Conservation (phyloP, 2,888 invertebrate species). For the Ethmia dodecea region DNA sequence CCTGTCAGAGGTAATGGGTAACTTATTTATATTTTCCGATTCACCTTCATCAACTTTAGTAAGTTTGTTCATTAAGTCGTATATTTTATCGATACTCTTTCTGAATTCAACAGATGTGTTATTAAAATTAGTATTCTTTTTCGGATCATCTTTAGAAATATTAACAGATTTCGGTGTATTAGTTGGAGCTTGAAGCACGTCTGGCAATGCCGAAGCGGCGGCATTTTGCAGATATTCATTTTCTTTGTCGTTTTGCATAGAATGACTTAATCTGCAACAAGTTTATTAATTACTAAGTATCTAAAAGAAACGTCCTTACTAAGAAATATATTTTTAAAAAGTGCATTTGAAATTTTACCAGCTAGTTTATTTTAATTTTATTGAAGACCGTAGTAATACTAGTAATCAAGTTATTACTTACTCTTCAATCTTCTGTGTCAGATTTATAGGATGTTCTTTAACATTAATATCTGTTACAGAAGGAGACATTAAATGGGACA, state of each 20-base stretch:
- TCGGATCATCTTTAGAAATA: slow-evolving; percentile 18
- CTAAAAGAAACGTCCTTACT: too few species aligned
- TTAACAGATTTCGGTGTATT: slow-evolving; percentile 23
- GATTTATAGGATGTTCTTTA: not conserved
- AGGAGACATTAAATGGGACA: slow-evolving; percentile 27
- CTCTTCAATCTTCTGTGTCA: not conserved
- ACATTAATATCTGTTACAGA: slow-evolving; percentile 24
- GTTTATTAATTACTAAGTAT: too few species aligned
- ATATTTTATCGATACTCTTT: slow-evolving; percentile 62
- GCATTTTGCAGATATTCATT: too few species aligned
- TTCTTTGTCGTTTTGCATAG: too few species aligned
- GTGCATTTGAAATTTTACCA: too few species aligned
- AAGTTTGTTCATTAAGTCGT: slow-evolving; percentile 50
- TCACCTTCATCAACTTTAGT: slow-evolving; percentile 27
- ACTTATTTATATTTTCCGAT: slow-evolving; percentile 22
- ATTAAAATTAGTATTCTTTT: slow-evolving; percentile 28
- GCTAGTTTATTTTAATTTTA: too few species aligned
- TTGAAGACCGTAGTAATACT: too few species aligned
- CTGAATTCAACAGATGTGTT: slow-evolving; percentile 44
- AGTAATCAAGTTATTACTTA: not conserved
- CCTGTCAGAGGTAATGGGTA: slow-evolving; percentile 6
- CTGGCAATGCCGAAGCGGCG: too few species aligned
- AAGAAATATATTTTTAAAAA: too few species aligned
- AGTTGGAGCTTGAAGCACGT: slow-evolving; percentile 20
- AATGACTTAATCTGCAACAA: too few species aligned